Base-by-base conservation (phyloP, 2,113 vertebrate species). In the Poeciliopsis turrubarensis region DNA sequence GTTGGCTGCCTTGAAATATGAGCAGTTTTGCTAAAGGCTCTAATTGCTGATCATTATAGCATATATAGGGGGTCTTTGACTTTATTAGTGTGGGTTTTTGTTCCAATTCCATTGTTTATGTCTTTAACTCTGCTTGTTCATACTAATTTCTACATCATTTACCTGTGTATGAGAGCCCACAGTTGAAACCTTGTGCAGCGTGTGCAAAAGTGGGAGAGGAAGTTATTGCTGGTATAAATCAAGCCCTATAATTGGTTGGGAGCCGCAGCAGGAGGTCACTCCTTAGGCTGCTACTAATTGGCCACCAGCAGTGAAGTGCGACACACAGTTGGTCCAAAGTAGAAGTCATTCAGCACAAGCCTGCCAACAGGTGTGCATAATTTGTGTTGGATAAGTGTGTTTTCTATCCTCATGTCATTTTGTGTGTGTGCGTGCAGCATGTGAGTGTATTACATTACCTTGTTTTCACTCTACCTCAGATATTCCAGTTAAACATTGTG, bases 231-330 rank as follows among this genome's bases (percentile, higher is more conserved):
- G 65, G 51, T 81, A 92, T 92, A 90, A 93, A 90, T 90, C 89
- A 89, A 78, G 86, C 30, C 31, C 80, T 88, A n/a, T 92, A 93
- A 92, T 91, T 92, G 90, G 89, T 87, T 86, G 82, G 78, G 72
- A 86, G 82, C 60, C 80, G 0, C 86, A 88, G 82, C 86, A 87
- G 89, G 89, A 84, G 84, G 73, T 78, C 75, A 79, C 60, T 80
- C 87, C 88, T 89, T 72, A 78, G 81, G 87, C 80, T 90, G 85
- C 80, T 60, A 73, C 72, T 89, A 92, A 93, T 93, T 89, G 89
- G 90, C 92, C 80, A 85, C 90, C 83, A 79, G 86, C 89, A 1
- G 72, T 6, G 85, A 67, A 30, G 32, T 34, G 61, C n/a, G 32
- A 47, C n/a, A 32, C 64, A 75, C 71, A 29, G 51, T 83, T 84